These are phyloP conservation scores for Mormyrus proboscirostris DNA, from an alignment of 2,797 vertebrate genomes.

Conservation along the genomic window DNA sequence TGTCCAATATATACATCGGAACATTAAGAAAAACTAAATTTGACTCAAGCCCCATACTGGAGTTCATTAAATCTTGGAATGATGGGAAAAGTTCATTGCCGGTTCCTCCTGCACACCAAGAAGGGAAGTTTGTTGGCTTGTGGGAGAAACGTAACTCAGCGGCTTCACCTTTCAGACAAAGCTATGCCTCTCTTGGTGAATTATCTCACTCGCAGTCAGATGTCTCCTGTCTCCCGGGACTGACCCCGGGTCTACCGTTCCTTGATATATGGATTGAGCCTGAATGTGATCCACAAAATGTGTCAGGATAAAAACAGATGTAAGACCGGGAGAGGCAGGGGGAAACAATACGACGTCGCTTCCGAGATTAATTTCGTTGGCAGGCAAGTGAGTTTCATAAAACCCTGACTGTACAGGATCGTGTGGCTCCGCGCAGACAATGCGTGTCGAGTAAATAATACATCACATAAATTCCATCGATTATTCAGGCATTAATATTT, in stretches of 20 bases:
- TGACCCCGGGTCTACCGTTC: conserved; percentile 32
- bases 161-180: conserved; percentile 50
- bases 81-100: not conserved
- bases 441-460: conserved; percentile 22
- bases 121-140: conserved; percentile 36
- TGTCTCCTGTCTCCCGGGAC: conserved; percentile 36
- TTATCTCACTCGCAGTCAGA: conserved; percentile 47
- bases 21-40: conserved; percentile 25
- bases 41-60: conserved; percentile 13
- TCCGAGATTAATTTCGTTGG: not conserved
- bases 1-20: conserved; percentile 20
- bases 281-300: conserved; percentile 39
- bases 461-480: conserved; percentile 23
- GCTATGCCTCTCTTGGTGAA: conserved; percentile 38
- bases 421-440: conserved; percentile 18
- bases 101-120: conserved; percentile 35
- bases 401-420: not conserved
- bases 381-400: conserved; percentile 1
- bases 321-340: not conserved
- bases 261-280: conserved; percentile 38
- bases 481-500: conserved; percentile 16
- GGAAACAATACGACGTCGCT: not conserved
- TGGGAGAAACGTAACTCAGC: conserved; percentile 45
- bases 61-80: not conserved
- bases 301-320: conserved; percentile 6